Conservation (phyloP, 2,113 vertebrate genomes). For the Anhinga rufa region DNA sequence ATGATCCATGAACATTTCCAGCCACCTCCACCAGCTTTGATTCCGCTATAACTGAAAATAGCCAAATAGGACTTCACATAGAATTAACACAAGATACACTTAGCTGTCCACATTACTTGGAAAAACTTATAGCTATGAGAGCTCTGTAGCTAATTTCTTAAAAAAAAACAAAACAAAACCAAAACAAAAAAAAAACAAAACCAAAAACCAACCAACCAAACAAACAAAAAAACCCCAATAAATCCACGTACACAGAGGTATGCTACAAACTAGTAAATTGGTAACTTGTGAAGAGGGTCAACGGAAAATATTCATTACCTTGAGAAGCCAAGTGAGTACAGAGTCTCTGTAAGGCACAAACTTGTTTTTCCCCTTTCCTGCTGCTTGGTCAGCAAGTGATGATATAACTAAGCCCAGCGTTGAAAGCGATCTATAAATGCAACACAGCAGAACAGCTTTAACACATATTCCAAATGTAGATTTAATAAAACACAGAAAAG, state of each 20-base stretch:
- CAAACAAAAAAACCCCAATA: background rate
- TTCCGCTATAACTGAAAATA: background rate
- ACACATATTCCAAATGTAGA: background rate
- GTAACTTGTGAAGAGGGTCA: background rate
- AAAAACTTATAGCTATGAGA: background rate
- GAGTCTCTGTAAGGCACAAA: conserved; percentile 99
- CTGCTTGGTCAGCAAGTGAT: conserved; percentile 95
- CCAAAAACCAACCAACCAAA: too few relatives aligned
- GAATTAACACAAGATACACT: background rate
- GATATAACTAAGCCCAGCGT: conserved; percentile 97
- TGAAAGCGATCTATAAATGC: conserved; percentile 85
- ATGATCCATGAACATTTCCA: background rate
- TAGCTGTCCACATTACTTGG: background rate
- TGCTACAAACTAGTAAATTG: background rate
- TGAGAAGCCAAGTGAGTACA: conserved; percentile 97
- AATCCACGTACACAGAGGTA: background rate
- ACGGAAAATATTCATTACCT: conserved; percentile 73
- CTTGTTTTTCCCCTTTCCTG: conserved; percentile 92
- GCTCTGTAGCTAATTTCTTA: background rate
- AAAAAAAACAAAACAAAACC: background rate
- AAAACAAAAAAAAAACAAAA: too few relatives aligned
- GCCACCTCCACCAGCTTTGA: background rate
- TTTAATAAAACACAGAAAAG: background rate
- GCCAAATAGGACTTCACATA: background rate
- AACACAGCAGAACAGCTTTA: background rate